Percentiles rank a stretch among this genome's conserved stretches.
These are phyloP conservation scores for Siniperca undulata DNA, from an alignment of 2,797 vertebrate genomes.

Conservation along the genomic window DNA sequence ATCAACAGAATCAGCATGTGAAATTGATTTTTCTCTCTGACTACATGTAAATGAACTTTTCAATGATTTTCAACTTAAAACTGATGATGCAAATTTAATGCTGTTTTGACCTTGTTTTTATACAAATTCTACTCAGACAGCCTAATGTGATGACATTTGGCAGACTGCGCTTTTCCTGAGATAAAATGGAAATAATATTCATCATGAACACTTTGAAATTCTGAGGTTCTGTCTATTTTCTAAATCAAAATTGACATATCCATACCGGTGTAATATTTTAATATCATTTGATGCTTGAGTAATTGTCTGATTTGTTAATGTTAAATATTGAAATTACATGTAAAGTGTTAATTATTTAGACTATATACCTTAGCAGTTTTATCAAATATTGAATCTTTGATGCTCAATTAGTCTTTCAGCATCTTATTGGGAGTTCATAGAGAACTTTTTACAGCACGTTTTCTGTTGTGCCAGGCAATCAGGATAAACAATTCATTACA, in stretches of 20 bases:
- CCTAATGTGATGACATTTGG: conserved; percentile 31
- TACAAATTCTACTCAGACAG: conserved; percentile 17
- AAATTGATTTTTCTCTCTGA: conserved; percentile 72
- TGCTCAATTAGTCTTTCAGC: not conserved
- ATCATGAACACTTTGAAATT: not conserved
- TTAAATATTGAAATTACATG: not conserved
- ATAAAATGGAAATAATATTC: conserved; percentile 11
- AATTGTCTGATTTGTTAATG: not conserved
- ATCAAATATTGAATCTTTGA: not conserved
- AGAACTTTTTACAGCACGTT: not conserved
- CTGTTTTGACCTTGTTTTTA: conserved; percentile 38
- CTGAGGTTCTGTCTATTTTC: not conserved
- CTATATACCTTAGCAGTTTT: not conserved
- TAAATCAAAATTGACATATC: not conserved
- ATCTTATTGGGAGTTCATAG: not conserved
- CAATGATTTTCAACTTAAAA: conserved; percentile 65
- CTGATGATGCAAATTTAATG: conserved; percentile 62
- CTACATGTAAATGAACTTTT: conserved; percentile 71
- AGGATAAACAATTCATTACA: not conserved
- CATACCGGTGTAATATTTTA: not conserved
- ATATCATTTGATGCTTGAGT: not conserved
- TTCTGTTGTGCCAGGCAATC: not conserved
- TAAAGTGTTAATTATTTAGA: not conserved
- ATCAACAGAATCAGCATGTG: conserved; percentile 71
- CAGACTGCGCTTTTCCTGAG: not conserved